Conservation (phyloP, 2,888 invertebrate species). For the Drosophila peninsularis region DNA sequence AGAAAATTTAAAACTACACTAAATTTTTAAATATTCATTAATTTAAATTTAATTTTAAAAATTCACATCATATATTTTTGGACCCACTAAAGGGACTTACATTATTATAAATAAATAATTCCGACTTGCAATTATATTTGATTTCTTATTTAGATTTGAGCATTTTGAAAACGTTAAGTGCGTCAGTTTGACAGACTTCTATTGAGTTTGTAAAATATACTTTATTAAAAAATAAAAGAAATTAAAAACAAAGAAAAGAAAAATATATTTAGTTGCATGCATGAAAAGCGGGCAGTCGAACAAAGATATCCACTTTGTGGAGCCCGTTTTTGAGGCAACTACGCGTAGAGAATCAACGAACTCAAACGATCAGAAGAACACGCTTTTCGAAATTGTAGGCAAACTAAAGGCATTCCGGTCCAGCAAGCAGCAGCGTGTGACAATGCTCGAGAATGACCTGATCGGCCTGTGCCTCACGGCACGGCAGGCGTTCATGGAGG, state of each 20-base stretch:
- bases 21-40: no score
- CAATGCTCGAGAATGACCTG: conserved; percentile 27
- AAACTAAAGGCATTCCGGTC: conserved; percentile 15
- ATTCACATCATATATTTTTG: no score
- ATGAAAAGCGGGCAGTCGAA: not conserved
- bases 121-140: no score
- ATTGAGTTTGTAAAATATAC: not conserved
- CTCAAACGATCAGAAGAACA: not conserved
- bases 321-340: no score
- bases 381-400: conserved; percentile 18
- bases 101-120: no score
- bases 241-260: no score
- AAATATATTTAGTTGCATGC: not conserved
- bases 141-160: no score
- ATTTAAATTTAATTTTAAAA: no score
- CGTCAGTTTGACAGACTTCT: not conserved
- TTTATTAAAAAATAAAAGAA: not conserved
- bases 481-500: conserved; percentile 20
- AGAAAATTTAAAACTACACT: no score
- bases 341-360: not conserved
- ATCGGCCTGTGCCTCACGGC: conserved; percentile 22
- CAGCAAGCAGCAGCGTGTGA: conserved; percentile 14
- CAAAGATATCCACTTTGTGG: no score
- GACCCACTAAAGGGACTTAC: no score
- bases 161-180: no score